Base-by-base conservation (phyloP, 37 sponge, comb jelly and placozoan species). In the Haliclona indistincta region DNA sequence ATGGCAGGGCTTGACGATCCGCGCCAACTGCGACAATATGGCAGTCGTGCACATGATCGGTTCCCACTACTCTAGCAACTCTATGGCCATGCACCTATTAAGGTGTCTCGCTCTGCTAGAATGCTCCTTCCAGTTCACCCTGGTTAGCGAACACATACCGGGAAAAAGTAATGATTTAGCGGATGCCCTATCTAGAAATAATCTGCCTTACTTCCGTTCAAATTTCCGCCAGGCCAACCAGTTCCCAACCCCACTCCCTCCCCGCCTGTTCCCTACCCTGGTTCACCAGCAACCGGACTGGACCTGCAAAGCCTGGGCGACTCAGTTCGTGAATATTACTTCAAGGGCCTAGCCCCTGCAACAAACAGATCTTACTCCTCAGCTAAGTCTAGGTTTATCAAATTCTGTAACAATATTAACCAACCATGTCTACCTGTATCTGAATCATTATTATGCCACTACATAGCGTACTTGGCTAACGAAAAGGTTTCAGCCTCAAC, bases 101-200 rank as follows among this genome's bases (percentile, higher is more conserved):
- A 51, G 54, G 54, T 22, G 17, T 51, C 54, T 51, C 54, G 20
- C 54, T 17, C 20, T 51, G 17, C 19, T 51, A 20, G 54, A 17
- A 51, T 22, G 19, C 54, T 20, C 17, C 20, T 51, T 51, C 20
- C 20, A 22, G 20, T 51, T 51, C 54, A 51, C 54, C 20, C 20
- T 17, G 54, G 19, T 22, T 17, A 20, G 19, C 54, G 20, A 22
- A 51, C 54, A 51, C 20, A 51, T 51, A 22, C 54, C 54, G 54
- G 54, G 54, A 51, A 51, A 51, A 51, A 3, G 23, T 1, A 81
- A 81, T 37, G 34, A 15, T 0, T 10, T 42, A 60, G 80, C 80
- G 20, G 80, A 71, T 72, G 81, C 73, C 6, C 49, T 81, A 15
- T 81, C 73, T 4, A 45, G 81, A 4, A 38, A 81, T 29, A 42